Evolutionary conservation across 2,113 vertebrate genomes (phyloP).

Genomic region (Sciurus niger): DNA sequence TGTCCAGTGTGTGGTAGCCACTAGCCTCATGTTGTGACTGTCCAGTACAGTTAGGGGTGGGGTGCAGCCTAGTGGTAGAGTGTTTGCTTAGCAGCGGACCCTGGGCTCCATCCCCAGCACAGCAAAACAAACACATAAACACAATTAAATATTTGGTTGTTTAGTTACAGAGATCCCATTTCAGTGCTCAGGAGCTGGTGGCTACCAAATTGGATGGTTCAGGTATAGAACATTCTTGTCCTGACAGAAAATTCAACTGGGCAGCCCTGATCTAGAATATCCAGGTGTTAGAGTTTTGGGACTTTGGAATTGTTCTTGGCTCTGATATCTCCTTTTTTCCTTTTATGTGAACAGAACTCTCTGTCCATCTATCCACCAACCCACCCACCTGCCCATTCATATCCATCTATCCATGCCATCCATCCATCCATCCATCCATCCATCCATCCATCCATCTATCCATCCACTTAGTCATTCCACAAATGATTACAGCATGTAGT

Average conservation of each 20-base stretch:
- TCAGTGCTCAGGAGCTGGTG: neutral
- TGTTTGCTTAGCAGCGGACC: too few species aligned
- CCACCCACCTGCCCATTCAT: neutral
- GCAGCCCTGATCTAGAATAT: neutral
- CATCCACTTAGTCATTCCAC: too few species aligned
- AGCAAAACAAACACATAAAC: neutral
- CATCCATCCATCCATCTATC: neutral
- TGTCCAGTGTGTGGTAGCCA: neutral
- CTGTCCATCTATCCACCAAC: too few species aligned
- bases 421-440: too few species aligned
- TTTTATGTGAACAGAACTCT: neutral
- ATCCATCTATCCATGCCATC: neutral
- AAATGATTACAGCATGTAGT: neutral
- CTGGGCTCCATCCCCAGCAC: neutral
- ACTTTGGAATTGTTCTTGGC: neutral
- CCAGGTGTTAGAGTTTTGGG: neutral
- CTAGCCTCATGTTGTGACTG: rapidly evolving
- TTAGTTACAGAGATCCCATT: neutral
- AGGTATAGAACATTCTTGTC: neutral
- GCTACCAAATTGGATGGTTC: neutral
- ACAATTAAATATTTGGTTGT: neutral
- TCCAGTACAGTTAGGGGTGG: neutral
- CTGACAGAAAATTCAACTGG: neutral
- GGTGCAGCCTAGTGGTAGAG: neutral
- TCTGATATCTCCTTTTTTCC: neutral